Evolutionary conservation across 1,140 invertebrate genomes (phyloP), one percentile per base, ranked within the genome.

Genomic region (Hetaerina americana): DNA sequence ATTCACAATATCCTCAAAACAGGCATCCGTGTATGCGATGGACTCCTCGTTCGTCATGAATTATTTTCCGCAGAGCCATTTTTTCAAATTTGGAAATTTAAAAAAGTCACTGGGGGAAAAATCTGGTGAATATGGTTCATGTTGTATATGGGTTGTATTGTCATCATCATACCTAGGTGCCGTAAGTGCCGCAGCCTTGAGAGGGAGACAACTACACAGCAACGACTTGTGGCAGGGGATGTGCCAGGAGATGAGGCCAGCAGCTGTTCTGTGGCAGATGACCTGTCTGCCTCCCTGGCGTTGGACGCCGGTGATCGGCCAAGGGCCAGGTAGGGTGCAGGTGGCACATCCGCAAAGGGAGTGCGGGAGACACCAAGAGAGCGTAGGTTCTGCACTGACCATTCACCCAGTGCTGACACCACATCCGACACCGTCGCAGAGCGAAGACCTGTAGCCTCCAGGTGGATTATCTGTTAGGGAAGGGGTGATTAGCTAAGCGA

Each of bases 321-420:
- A 18, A 10, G 22, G 15, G 15, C 40, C 2, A 57, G 40, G 10
- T 5, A 57, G 2, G 40, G 40, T 82, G n/a, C n/a, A 18, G 40
- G 40, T 57, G 40, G 40, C 1, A 12, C 40, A 76, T 86, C 84
- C 73, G 83, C 82, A 78, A 90, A 90, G 70, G 85, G 86, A 77
- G 88, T 88, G 77, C 85, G 84, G 66, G 87, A 84, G 68, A 92
- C 86, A 80, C 88, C 90, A 27, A 91, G 80, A 18, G 83, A 83
- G 67, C 85, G 81, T 69, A 92, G 80, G 81, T 91, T 90, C 67
- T 86, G 82, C 69, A 89, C 76, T 66, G 88, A 90, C 89, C 89
- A 91, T 75, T 90, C 88, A 70, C 87, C 86, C 66, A 92, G 82
- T 80, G 89, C 90, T 71, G 85, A 85, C 77, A 90, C 87, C 15